Base-by-base conservation (phyloP, 2,888 invertebrate genomes). In the Parapristionchus giblindavisi region DNA sequence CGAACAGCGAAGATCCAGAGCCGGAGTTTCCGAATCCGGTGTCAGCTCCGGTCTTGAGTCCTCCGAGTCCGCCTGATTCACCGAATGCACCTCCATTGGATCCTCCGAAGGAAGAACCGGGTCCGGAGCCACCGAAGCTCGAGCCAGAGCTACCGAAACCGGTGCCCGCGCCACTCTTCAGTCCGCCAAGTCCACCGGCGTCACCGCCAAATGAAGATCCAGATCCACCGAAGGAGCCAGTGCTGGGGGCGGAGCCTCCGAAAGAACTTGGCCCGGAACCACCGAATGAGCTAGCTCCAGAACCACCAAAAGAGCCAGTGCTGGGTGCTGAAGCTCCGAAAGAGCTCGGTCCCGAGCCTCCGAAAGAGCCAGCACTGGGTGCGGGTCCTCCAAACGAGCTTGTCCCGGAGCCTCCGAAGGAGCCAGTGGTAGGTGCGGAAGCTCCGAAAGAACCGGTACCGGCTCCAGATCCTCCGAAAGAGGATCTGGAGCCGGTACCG, bases 1-100 rank as follows among this genome's bases (percentile, higher is more conserved):
- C 43, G 43, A 8, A 8, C 11, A 43, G n/a, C n/a, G n/a, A n/a
- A n/a, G 43, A 43, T 6, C 63, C 63, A 11, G 63, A 63, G 14
- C 63, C 63, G 43, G 63, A 63, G 43, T 63, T 63, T 27, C 63
- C 63, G 29, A 63, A 63, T 27, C 43, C 43, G 14, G 63, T 43
- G 43, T n/a, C n/a, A n/a, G n/a, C n/a, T n/a, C n/a, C 36, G n/a
- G 61, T n/a, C 43, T 63, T 43, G 6, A 56, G 27, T n/a, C 56
- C 17, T n/a, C n/a, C 14, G 43, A 27, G 27, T 24, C 43, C 43
- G 4, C 29, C 56, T 21, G 58, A 34, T 0, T 36, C 58, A 1
- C 58, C 58, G 14, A 27, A 61, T n/a, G 61, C 36, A 17, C 38
- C 56, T 43, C n/a, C n/a, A n/a, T n/a, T n/a, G n/a, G 43, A 43